Evolutionary conservation across 2,113 vertebrate species (phyloP).

Genomic region (Oceanodroma tethys): DNA sequence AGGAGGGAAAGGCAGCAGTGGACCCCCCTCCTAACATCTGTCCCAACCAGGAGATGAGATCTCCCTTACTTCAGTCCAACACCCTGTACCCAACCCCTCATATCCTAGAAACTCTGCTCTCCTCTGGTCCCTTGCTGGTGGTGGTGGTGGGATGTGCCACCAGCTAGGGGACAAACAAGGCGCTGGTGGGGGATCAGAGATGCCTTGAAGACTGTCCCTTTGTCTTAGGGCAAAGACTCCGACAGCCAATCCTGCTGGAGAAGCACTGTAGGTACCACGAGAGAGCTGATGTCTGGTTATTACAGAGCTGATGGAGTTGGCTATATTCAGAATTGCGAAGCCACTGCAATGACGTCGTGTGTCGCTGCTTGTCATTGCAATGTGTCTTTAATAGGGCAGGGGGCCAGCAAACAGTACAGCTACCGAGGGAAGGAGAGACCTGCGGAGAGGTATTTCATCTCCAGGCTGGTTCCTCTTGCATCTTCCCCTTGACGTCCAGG

Average conservation of each 20-base stretch:
- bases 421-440: background rate
- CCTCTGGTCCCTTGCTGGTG: background rate
- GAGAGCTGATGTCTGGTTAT: background rate
- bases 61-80: background rate
- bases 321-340: fast-evolving
- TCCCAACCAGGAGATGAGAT: background rate
- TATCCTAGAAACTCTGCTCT: background rate
- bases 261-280: background rate
- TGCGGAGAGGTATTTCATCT: background rate
- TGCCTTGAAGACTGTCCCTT: background rate
- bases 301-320: background rate
- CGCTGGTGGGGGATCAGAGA: fast-evolving
- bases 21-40: fast-evolving
- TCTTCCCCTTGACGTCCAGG: background rate
- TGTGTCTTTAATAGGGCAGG: background rate
- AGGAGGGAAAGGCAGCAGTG: background rate
- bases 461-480: background rate
- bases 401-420: background rate
- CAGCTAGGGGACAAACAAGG: background rate
- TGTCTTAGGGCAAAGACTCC: background rate
- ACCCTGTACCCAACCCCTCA: background rate
- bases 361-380: background rate
- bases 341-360: background rate
- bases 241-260: background rate
- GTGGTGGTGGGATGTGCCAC: background rate